phyloP scores from a whole-genome alignment of 2,113 vertebrate genomes.

The Hypocryptadius cinnamomeus region DNA sequence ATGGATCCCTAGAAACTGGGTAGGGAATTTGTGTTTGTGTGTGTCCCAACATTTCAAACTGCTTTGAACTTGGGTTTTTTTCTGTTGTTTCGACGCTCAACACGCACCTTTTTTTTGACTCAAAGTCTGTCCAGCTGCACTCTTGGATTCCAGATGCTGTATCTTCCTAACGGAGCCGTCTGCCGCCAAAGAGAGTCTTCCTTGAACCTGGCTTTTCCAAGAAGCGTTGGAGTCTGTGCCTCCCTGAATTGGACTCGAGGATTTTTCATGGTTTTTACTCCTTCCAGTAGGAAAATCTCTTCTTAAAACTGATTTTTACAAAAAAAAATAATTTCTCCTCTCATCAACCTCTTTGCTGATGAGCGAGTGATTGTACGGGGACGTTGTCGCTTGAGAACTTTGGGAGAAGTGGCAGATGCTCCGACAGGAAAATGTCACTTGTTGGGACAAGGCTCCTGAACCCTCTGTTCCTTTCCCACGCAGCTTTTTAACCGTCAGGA shows the following conservation, averaged over 20 bases:
- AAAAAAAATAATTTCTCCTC: background rate
- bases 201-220: constrained; percentile 12
- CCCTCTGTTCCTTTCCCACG: constrained; percentile 35
- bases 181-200: constrained; percentile 47
- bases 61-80: background rate
- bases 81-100: background rate
- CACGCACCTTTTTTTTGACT: constrained; percentile 31
- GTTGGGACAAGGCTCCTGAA: constrained; percentile 40
- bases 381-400: background rate
- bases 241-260: constrained; percentile 25
- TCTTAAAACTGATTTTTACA: background rate
- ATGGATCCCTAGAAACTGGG: background rate
- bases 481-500: constrained; percentile 62
- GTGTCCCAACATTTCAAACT: constrained; percentile 54
- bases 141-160: constrained; percentile 40
- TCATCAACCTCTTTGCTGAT: background rate
- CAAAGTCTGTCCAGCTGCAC: background rate
- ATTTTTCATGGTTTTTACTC: constrained; percentile 31
- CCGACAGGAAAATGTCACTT: constrained; percentile 24
- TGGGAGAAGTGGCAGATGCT: constrained; percentile 26
- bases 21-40: constrained; percentile 31
- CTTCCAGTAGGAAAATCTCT: background rate
- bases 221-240: constrained; percentile 3
- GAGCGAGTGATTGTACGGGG: constrained; percentile 40
- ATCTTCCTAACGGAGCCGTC: constrained; percentile 42